Conservation (phyloP, 2,113 vertebrate species). For the Galeopterus variegatus region DNA sequence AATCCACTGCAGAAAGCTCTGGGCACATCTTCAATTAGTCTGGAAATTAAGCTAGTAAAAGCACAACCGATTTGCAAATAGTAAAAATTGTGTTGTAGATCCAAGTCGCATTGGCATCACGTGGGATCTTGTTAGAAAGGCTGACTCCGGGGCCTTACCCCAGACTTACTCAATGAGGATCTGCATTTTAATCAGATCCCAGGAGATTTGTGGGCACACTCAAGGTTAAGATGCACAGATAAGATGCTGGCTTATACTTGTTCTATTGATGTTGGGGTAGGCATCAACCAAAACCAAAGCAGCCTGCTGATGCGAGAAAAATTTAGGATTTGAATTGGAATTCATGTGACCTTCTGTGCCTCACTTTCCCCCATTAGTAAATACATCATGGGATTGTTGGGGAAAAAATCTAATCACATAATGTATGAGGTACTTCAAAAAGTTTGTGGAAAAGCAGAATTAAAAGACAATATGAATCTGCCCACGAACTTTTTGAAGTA, state of each 20-base stretch:
- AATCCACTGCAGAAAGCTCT: background rate
- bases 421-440: background rate
- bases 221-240: background rate
- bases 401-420: background rate
- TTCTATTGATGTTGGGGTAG: background rate
- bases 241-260: background rate
- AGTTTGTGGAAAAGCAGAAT: too few species aligned
- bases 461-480: too few species aligned
- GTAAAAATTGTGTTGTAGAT: background rate
- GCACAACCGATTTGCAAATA: background rate
- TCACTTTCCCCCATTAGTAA: background rate
- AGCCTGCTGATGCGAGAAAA: background rate
- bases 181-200: slow-evolving; percentile 4
- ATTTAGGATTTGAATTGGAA: background rate
- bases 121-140: slow-evolving; percentile 7
- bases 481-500: too few species aligned
- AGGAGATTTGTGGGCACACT: background rate
- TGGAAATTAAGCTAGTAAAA: background rate
- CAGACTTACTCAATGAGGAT: background rate
- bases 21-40: background rate
- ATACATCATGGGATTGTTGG: background rate
- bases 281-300: background rate
- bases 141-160: background rate
- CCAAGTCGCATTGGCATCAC: background rate
- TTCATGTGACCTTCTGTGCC: background rate